phyloP scores from a whole-genome alignment of 2,888 invertebrate genomes.

The Lepidonotus clava region DNA sequence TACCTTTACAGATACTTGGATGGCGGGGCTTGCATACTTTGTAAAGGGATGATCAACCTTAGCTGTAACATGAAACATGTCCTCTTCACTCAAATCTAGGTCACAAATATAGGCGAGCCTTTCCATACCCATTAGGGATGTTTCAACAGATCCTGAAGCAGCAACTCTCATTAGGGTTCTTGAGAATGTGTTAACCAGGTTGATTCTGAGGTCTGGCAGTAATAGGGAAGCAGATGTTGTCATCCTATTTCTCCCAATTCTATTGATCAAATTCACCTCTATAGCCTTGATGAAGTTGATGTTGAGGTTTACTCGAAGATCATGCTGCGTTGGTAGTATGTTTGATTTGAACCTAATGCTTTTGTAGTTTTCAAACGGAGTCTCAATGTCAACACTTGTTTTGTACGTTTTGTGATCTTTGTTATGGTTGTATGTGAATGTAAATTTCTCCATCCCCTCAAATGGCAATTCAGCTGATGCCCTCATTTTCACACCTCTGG shows the following conservation, averaged over 20 bases:
- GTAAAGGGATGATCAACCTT: background rate
- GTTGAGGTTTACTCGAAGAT: background rate
- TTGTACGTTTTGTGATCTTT: background rate
- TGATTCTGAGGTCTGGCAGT: background rate
- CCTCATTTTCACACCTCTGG: background rate
- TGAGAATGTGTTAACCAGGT: background rate
- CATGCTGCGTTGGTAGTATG: background rate
- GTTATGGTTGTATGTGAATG: background rate
- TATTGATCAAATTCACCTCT: constrained; percentile 4
- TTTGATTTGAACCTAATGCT: background rate
- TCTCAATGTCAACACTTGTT: background rate
- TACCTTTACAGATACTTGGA: background rate
- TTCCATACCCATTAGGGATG: background rate
- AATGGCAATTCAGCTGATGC: background rate
- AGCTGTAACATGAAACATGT: constrained; percentile 13
- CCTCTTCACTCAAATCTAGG: background rate
- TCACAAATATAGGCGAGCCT: background rate
- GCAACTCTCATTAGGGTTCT: background rate
- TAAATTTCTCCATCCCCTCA: background rate
- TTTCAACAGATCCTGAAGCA: constrained; percentile 22
- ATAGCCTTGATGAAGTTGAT: background rate
- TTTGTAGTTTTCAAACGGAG: background rate
- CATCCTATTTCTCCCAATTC: background rate
- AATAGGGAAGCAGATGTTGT: constrained; percentile 1
- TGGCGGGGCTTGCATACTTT: background rate